Conservation (phyloP, 2,113 vertebrate genomes). For the Riparia riparia region DNA sequence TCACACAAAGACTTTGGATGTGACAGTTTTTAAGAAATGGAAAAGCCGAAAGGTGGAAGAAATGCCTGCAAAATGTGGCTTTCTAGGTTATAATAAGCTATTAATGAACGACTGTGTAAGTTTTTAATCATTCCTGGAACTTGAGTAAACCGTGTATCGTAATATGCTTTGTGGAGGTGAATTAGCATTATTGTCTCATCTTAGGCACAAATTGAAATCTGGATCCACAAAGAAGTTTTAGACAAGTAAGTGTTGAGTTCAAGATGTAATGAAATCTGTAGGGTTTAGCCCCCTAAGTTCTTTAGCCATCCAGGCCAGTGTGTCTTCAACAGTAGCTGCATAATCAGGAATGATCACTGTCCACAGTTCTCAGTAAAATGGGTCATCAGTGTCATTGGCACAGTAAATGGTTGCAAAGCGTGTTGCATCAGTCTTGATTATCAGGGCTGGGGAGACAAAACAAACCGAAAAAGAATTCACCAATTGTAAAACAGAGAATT, state of each 20-base stretch:
- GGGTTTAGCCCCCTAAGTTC: not conserved
- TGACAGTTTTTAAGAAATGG: slow-evolving; percentile 47
- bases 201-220: not conserved
- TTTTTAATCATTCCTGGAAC: slow-evolving; percentile 24
- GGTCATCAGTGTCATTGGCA: not conserved
- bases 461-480: not conserved
- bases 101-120: slow-evolving; percentile 35
- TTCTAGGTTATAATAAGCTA: slow-evolving; percentile 64
- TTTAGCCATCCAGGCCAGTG: not conserved
- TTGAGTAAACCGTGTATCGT: not conserved
- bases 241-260: not conserved
- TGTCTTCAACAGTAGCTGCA: not conserved
- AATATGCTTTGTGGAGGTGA: not conserved
- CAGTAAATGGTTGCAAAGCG: not conserved
- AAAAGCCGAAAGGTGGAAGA: slow-evolving; percentile 51
- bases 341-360: not conserved
- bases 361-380: not conserved
- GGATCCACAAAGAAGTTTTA: not conserved
- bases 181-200: not conserved
- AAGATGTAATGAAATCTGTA: not conserved
- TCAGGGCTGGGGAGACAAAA: not conserved
- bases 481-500: not conserved
- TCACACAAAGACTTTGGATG: slow-evolving; percentile 33
- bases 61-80: slow-evolving; percentile 14
- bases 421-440: not conserved